These are phyloP conservation scores for Paradoxurus hermaphroditus DNA, from an alignment of 2,113 vertebrate genomes.

Conservation along the genomic window DNA sequence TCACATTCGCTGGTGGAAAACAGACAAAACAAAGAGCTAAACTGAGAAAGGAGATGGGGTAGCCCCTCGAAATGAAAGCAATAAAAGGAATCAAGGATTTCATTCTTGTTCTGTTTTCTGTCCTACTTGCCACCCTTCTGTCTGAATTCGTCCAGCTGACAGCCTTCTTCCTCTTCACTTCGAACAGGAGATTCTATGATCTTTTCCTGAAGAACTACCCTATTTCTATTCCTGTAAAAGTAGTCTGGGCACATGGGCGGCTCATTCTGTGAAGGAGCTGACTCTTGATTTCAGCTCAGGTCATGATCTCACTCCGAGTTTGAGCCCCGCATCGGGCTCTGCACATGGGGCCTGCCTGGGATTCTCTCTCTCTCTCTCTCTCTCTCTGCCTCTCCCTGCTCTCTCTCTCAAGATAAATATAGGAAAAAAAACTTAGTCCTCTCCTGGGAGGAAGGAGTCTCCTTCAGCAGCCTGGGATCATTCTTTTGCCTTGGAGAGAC, in stretches of 20 bases:
- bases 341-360: no score
- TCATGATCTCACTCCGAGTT: no score
- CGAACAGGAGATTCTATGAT: background rate
- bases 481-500: background rate
- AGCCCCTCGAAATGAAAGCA: background rate
- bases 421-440: background rate
- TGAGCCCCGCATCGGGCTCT: no score
- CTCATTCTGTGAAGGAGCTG: no score
- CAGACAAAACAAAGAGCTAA: background rate
- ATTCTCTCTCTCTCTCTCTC: no score
- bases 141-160: background rate
- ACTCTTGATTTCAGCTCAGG: no score
- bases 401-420: no score
- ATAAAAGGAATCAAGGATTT: background rate
- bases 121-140: background rate
- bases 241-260: background rate
- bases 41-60: background rate
- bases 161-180: background rate
- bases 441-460: background rate
- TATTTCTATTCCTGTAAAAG: background rate
- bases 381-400: no score
- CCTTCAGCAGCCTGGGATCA: background rate
- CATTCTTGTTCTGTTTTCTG: background rate
- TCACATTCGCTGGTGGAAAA: background rate
- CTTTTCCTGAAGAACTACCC: background rate